Conservation (phyloP, 2,797 vertebrate genomes). For the Phataginus tricuspis region DNA sequence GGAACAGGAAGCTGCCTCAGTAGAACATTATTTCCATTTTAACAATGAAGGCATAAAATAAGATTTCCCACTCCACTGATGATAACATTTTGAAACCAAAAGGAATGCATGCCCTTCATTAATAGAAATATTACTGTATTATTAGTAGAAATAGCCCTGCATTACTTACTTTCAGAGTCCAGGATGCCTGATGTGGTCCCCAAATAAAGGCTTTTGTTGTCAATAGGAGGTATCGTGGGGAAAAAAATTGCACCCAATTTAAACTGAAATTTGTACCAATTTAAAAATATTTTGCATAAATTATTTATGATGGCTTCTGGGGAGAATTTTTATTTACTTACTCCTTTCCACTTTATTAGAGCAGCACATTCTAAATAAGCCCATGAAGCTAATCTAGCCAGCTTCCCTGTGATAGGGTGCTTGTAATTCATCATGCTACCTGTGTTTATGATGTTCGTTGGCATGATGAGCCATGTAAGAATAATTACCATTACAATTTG, state of each 20-base stretch:
- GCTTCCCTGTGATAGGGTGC: slow-evolving; percentile 6
- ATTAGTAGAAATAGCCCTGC: not conserved
- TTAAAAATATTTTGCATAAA: slow-evolving; percentile 70
- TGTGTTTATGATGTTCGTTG: slow-evolving; percentile 19
- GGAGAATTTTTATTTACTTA: slow-evolving; percentile 67
- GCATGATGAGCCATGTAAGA: slow-evolving; percentile 45
- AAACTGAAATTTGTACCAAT: slow-evolving; percentile 59
- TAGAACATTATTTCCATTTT: not conserved
- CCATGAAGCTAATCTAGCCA: slow-evolving; percentile 30
- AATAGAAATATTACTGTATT: not conserved
- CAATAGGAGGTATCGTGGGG: not conserved
- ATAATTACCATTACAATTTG: slow-evolving; percentile 63
- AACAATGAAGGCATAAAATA: not conserved
- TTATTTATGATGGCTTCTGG: slow-evolving; percentile 76
- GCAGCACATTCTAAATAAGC: slow-evolving; percentile 58
- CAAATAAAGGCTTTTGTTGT: slow-evolving; percentile 1
- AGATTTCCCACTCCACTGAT: not conserved
- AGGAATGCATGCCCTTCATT: not conserved
- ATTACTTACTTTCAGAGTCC: not conserved
- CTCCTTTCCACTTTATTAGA: slow-evolving; percentile 71
- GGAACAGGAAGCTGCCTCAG: not conserved
- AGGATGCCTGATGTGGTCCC: not conserved
- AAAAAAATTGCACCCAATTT: not conserved
- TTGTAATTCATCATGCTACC: slow-evolving; percentile 64
- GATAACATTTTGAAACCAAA: not conserved